These are phyloP conservation scores for Astur gentilis DNA, from an alignment of 2,113 vertebrate species.

Conservation along the genomic window DNA sequence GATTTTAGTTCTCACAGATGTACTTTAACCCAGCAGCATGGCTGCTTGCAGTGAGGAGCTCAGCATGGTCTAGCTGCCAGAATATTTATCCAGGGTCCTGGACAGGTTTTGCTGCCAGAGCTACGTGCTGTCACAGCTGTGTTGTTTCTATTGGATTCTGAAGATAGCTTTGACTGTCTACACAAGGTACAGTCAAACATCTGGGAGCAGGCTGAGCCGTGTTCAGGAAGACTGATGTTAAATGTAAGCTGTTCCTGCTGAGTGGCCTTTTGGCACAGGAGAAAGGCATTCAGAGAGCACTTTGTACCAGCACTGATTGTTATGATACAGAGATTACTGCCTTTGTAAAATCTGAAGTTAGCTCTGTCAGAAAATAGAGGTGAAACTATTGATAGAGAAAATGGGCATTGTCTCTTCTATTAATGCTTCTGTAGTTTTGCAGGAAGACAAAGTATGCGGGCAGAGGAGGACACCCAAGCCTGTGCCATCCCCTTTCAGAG, in stretches of 20 bases:
- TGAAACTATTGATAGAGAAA: background rate
- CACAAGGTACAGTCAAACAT: background rate
- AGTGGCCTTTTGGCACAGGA: background rate
- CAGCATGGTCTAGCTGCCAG: background rate
- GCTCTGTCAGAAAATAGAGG: background rate
- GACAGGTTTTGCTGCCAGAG: background rate
- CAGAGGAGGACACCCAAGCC: background rate
- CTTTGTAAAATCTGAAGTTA: background rate
- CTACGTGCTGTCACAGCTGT: background rate
- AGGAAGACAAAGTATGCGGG: background rate
- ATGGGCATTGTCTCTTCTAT: background rate
- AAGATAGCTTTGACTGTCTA: background rate
- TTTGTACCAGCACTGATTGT: background rate
- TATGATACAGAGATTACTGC: background rate
- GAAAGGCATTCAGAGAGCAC: background rate
- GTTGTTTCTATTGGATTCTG: background rate
- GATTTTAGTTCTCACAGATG: conserved; percentile 19
- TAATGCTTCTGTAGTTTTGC: background rate
- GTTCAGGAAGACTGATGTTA: background rate
- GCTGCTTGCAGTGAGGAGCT: background rate
- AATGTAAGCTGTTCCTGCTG: background rate
- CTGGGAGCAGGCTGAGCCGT: background rate
- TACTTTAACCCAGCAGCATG: background rate
- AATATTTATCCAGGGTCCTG: background rate
- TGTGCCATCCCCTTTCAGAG: background rate